A percentile compares a stretch with the other conserved stretches of the same genome.
phyloP scores from a whole-genome alignment of 2,113 vertebrate genomes.

The Odontophorus gujanensis region DNA sequence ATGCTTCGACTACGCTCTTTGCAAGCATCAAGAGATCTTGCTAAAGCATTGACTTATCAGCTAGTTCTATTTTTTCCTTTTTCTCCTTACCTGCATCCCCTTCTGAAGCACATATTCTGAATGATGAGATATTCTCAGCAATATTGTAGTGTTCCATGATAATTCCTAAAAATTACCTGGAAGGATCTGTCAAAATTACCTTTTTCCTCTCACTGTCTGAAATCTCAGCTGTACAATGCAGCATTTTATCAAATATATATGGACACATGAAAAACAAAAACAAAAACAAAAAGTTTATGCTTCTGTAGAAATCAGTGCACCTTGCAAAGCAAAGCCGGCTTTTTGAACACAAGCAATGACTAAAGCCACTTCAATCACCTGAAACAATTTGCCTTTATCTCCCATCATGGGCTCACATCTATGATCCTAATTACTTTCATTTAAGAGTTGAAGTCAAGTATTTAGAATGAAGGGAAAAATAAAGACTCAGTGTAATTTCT shows the following conservation, averaged over 20 bases:
- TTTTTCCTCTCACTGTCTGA: background rate
- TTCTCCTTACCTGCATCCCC: background rate
- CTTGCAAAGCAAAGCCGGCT: background rate
- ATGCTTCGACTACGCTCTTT: conserved; percentile 27
- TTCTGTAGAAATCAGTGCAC: background rate
- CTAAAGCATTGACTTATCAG: background rate
- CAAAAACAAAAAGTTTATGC: background rate
- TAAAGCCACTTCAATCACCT: background rate
- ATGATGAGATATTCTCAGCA: background rate
- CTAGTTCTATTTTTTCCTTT: background rate
- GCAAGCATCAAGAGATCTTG: background rate
- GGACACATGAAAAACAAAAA: background rate
- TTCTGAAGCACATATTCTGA: background rate
- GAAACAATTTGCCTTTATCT: background rate
- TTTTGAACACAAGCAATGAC: background rate
- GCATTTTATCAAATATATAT: background rate
- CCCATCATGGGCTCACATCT: background rate
- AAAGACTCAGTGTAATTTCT: background rate
- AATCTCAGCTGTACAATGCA: background rate
- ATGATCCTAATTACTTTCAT: background rate
- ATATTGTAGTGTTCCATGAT: background rate
- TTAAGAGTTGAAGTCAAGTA: background rate
- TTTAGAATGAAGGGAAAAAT: background rate
- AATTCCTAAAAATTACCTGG: background rate
- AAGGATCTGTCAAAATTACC: background rate